Evolutionary conservation across 53 echinoderm and acorn worm species (phyloP), one percentile per base, ranked within the genome.

Genomic region (Paracentrotus lividus): DNA sequence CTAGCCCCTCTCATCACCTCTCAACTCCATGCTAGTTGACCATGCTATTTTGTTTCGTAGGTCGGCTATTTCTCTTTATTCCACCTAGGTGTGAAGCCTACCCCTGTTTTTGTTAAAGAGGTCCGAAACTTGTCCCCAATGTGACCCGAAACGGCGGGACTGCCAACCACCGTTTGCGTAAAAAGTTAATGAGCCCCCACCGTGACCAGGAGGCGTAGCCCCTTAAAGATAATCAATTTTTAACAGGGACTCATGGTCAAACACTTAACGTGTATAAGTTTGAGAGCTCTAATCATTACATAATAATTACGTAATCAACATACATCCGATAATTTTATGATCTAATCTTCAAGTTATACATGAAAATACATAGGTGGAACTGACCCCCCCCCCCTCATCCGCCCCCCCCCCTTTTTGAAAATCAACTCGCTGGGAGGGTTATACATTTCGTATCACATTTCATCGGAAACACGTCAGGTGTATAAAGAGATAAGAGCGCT

Each of bases 381-480:
- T 31, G 9, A 12, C 66, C 66, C 66, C 66, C 31, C 2, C 31
- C 66, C 66, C 33, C 32, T 31, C 12, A 32, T 66, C 66, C 31
- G 33, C 66, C 66, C 31, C 29, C 66, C 4, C n/a, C n/a, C n/a
- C n/a, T n/a, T n/a, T n/a, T n/a, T n/a, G n/a, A n/a, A n/a, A n/a
- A n/a, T n/a, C n/a, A n/a, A n/a, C n/a, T n/a, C n/a, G n/a, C n/a
- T n/a, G n/a, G 66, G 66, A 66, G 23, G 43, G 21, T 88, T 56
- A 61, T 61, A 88, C 88, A 88, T 32, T 88, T 33, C 64, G 88
- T 42, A 44, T 88, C 64, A 61, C 23, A 43, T 88, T 88, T 60
- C 88, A 88, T 1, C n/a, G 24, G 88, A 56, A 88, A 65, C 86
- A 14, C 54, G 86, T 27, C 86, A 86, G 86, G 56, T 86, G 86